A percentile compares a stretch with the other conserved stretches of the same genome.
phyloP scores from a whole-genome alignment of 2,797 vertebrate genomes.

The Enteromius thamalakanensis region DNA sequence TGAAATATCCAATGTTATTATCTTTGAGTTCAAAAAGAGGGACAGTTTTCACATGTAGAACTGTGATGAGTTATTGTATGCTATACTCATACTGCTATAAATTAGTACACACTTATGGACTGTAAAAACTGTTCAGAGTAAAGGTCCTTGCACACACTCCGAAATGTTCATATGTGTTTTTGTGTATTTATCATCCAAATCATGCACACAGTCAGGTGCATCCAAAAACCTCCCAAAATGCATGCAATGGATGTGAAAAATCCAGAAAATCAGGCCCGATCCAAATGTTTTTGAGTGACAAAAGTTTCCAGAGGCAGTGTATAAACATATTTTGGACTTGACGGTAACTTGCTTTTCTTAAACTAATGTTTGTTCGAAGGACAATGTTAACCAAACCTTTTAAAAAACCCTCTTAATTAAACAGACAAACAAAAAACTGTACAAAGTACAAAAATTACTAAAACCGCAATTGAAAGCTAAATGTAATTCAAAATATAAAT shows the following conservation, averaged over 20 bases:
- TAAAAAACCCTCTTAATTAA: neutral
- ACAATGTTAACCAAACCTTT: neutral
- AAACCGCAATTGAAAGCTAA: neutral
- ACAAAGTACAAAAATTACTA: neutral
- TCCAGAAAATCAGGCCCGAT: neutral
- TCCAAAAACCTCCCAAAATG: neutral
- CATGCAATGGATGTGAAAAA: neutral
- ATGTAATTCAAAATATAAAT: neutral
- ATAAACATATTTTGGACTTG: neutral
- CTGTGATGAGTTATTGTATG: constrained; percentile 2
- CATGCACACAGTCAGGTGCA: neutral
- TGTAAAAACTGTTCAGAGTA: constrained; percentile 7
- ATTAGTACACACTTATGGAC: constrained; percentile 4
- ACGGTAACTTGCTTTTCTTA: neutral
- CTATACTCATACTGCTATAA: neutral
- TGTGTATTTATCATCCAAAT: neutral
- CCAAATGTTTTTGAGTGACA: neutral
- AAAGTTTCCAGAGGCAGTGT: neutral
- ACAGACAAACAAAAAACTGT: neutral
- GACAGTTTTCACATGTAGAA: constrained; percentile 19
- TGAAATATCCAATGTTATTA: constrained; percentile 16
- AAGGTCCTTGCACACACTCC: neutral
- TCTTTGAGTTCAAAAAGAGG: constrained; percentile 9
- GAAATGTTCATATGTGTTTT: neutral
- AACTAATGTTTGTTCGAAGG: neutral